These are phyloP conservation scores for Salminus brasiliensis DNA, from an alignment of 2,113 vertebrate genomes.

Conservation along the genomic window DNA sequence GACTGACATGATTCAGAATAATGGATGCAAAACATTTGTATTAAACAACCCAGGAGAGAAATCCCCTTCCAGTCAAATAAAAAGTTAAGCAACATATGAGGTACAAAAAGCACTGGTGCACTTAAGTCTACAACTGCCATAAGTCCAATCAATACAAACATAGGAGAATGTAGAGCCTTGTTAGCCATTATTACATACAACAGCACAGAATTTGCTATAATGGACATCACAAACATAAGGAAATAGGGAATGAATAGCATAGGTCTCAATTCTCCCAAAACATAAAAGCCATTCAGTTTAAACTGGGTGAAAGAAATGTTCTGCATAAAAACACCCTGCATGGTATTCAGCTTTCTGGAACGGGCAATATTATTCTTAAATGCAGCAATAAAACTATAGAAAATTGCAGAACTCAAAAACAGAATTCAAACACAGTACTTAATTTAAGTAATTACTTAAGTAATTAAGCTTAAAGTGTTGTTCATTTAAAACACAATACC, in stretches of 20 bases:
- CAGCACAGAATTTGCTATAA: slow-evolving; percentile 39
- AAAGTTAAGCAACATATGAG: slow-evolving; percentile 41
- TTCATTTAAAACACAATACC: too few species aligned
- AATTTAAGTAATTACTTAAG: neutral
- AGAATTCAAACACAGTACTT: neutral
- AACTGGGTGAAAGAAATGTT: slow-evolving; percentile 47
- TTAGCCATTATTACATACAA: slow-evolving; percentile 47
- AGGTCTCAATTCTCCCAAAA: slow-evolving; percentile 28
- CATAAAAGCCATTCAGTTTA: slow-evolving; percentile 39
- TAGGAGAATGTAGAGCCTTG: slow-evolving; percentile 59
- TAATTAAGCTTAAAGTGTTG: too few species aligned
- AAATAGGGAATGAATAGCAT: slow-evolving; percentile 41
- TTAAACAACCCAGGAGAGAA: slow-evolving; percentile 38
- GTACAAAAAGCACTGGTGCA: slow-evolving; percentile 45
- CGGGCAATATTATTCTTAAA: neutral
- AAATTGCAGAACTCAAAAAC: too few species aligned
- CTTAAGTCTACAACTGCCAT: slow-evolving; percentile 48
- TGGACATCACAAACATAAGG: slow-evolving; percentile 46
- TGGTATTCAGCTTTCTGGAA: neutral
- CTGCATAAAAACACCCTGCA: slow-evolving; percentile 9
- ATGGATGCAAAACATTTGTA: slow-evolving; percentile 51
- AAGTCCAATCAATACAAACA: slow-evolving; percentile 61
- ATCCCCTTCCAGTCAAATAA: slow-evolving; percentile 45
- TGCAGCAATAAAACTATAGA: too few species aligned
- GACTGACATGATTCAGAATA: slow-evolving; percentile 54